A percentile compares a stretch with the other conserved stretches of the same genome.
Conservation (phyloP, 2,113 vertebrate genomes). For the Zosterops borbonicus region DNA sequence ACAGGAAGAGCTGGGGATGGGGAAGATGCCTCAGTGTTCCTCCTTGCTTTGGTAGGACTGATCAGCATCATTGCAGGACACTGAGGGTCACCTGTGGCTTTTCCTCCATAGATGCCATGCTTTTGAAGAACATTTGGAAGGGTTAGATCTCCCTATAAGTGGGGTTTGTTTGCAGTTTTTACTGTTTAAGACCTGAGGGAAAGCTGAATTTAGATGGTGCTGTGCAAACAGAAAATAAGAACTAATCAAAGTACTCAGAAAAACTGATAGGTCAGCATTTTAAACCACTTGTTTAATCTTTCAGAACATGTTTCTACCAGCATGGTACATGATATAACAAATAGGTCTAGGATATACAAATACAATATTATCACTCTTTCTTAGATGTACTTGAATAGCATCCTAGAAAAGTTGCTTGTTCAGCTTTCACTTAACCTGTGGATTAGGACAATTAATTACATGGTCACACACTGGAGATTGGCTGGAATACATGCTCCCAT, state of each 20-base stretch:
- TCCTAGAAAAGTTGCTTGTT: not conserved
- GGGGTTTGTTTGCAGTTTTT: not conserved
- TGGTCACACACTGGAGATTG: not conserved
- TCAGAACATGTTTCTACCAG: not conserved
- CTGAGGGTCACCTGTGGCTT: not conserved
- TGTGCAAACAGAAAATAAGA: constrained; percentile 12
- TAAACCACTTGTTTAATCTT: not conserved
- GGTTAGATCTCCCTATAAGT: not conserved
- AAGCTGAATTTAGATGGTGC: constrained; percentile 4
- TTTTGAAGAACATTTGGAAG: not conserved
- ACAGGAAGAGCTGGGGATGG: not conserved
- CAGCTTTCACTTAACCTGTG: not conserved
- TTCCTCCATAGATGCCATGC: not conserved
- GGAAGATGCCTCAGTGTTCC: not conserved
- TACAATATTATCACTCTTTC: not conserved
- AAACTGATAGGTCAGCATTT: not conserved
- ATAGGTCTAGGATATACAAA: not conserved
- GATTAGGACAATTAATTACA: not conserved
- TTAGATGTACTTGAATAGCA: not conserved
- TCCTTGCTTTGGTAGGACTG: not conserved
- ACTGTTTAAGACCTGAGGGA: not conserved
- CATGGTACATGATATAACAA: not conserved
- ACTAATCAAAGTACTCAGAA: not conserved
- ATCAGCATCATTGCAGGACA: accelerated
- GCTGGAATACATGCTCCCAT: not conserved